Evolutionary conservation across 2,888 invertebrate species (phyloP).

Genomic region (Falcaria lacertinaria): DNA sequence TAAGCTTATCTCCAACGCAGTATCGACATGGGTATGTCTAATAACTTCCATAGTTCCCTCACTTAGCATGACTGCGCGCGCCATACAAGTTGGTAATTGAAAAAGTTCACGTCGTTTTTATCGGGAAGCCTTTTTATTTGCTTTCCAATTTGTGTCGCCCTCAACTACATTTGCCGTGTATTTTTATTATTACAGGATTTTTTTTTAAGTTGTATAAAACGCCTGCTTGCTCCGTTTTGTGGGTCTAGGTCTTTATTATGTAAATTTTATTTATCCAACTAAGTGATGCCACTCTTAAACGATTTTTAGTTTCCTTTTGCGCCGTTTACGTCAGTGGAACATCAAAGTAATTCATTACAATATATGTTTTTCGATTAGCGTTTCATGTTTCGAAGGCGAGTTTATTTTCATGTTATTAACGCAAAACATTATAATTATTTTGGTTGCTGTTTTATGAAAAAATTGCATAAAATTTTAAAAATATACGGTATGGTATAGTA

Average conservation of each 20-base stretch:
- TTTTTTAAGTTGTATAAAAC: not conserved
- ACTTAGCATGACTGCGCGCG: slow-evolving; percentile 50
- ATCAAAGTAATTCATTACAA: too few species aligned
- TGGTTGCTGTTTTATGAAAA: too few species aligned
- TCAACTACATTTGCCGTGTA: slow-evolving; percentile 24
- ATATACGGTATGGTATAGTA: too few species aligned
- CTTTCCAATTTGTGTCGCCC: slow-evolving; percentile 41
- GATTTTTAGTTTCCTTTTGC: slow-evolving; percentile 16
- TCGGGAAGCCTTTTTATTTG: slow-evolving; percentile 39
- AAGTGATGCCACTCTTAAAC: slow-evolving; percentile 15
- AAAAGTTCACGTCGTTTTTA: slow-evolving; percentile 64
- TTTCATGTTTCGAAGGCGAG: too few species aligned
- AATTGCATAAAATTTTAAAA: too few species aligned
- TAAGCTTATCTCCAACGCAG: too few species aligned
- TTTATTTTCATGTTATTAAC: too few species aligned
- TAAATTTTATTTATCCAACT: slow-evolving; percentile 20
- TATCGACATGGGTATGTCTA: slow-evolving; percentile 8
- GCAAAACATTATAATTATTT: too few species aligned
- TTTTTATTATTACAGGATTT: slow-evolving; percentile 8
- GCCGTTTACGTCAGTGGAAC: slow-evolving; percentile 20
- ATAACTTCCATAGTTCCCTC: slow-evolving; percentile 27
- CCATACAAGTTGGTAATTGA: slow-evolving; percentile 77
- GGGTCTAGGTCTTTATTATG: slow-evolving; percentile 13
- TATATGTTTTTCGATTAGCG: too few species aligned
- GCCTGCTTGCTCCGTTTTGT: slow-evolving; percentile 3